Evolutionary conservation across 1,140 invertebrate species (phyloP).

Genomic region (Copidosoma floridanum): DNA sequence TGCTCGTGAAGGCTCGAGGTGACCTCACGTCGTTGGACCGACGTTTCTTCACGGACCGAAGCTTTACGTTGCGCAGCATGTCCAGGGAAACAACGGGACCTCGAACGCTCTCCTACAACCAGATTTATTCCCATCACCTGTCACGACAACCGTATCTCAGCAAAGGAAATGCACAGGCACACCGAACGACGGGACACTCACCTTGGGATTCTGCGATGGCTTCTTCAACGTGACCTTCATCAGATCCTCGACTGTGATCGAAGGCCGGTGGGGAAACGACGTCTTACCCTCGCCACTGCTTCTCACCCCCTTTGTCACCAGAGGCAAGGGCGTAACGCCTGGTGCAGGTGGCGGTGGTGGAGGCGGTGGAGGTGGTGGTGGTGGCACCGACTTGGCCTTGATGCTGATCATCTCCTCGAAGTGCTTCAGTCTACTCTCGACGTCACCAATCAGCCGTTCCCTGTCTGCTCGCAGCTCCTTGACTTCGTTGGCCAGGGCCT

Average conservation of each 20-base stretch:
- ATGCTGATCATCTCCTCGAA: conserved; percentile 21
- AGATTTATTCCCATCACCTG: too few relatives aligned
- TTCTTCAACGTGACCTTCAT: conserved; percentile 48
- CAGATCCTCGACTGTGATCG: conserved; percentile 48
- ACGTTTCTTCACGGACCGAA: conserved; percentile 42
- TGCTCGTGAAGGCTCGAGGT: too few relatives aligned
- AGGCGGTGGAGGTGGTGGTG: conserved; percentile 14
- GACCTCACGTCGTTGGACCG: conserved; percentile 33
- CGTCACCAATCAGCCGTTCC: conserved; percentile 28
- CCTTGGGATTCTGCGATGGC: conserved; percentile 36
- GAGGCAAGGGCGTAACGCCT: too few relatives aligned
- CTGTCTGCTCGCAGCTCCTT: conserved; percentile 24
- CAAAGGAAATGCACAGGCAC: too few relatives aligned
- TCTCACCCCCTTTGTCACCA: too few relatives aligned
- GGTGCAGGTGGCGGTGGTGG: conserved; percentile 18
- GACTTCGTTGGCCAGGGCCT: conserved; percentile 32
- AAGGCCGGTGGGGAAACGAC: too few relatives aligned
- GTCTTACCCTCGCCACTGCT: too few relatives aligned
- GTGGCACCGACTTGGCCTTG: neutral
- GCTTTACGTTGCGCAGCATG: conserved; percentile 47
- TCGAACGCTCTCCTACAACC: too few relatives aligned
- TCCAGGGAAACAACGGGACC: conserved; percentile 42
- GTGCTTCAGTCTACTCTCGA: conserved; percentile 30
- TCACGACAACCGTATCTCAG: too few relatives aligned
- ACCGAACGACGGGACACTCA: too few relatives aligned